Percentiles rank a stretch among this genome's conserved stretches.
Evolutionary conservation across 2,113 vertebrate species (phyloP).

Genomic region (Pachypanchax playfairii): DNA sequence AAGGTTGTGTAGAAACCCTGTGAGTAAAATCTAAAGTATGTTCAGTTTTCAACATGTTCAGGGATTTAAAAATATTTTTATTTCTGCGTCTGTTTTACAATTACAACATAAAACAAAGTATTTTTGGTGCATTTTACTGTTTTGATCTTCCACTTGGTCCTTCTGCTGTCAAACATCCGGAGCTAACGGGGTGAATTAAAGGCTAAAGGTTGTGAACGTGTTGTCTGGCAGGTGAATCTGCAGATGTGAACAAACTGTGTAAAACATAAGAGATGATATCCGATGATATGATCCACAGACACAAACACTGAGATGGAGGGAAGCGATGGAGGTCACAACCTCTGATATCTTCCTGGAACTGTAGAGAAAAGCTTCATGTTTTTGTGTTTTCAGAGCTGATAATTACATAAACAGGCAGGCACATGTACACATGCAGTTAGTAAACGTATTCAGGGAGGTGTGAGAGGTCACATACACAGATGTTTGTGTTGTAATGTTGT

Average conservation of each 20-base stretch:
- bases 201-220: slow-evolving; percentile 34
- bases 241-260: slow-evolving; percentile 44
- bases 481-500: slow-evolving; percentile 15
- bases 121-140: no score
- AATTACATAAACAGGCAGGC: background rate
- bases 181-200: slow-evolving; percentile 18
- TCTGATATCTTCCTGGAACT: slow-evolving; percentile 53
- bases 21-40: no score
- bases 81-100: no score
- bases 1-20: no score
- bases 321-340: slow-evolving; percentile 51
- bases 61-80: no score
- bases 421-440: background rate
- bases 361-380: slow-evolving; percentile 53
- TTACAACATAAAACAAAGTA: no score
- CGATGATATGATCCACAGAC: slow-evolving; percentile 30
- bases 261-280: slow-evolving; percentile 59
- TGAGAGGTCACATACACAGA: slow-evolving; percentile 7
- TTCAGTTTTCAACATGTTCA: no score
- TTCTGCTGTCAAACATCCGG: no score
- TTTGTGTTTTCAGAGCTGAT: slow-evolving; percentile 17
- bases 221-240: slow-evolving; percentile 61
- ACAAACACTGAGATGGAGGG: slow-evolving; percentile 18
- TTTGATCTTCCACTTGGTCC: no score
- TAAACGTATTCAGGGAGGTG: slow-evolving; percentile 10